phyloP scores from a whole-genome alignment of 2,888 invertebrate genomes.

The Theristus sp. region DNA sequence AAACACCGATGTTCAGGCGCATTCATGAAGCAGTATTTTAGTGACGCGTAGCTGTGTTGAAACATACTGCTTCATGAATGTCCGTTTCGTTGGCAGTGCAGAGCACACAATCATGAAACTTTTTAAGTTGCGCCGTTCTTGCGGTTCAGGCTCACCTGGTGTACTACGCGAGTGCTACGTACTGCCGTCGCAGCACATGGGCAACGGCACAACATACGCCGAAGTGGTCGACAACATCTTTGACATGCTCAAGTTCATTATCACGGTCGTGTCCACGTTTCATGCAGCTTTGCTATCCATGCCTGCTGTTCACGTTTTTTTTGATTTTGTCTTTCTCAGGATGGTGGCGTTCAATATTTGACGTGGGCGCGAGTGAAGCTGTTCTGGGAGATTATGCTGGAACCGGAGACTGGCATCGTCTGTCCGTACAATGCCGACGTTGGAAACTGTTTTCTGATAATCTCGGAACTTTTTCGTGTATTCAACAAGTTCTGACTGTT shows the following conservation, averaged over 20 bases:
- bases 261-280: slow-evolving; percentile 13
- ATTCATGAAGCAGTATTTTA: no score
- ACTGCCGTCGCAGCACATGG: no score
- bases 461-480: no score
- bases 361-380: slow-evolving; percentile 34
- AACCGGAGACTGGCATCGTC: slow-evolving; percentile 23
- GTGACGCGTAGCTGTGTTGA: no score
- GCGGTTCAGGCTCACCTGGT: no score
- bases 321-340: neutral
- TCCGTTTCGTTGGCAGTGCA: no score
- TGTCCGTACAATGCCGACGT: neutral
- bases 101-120: no score
- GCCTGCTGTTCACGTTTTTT: neutral
- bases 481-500: no score
- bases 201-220: slow-evolving; percentile 4
- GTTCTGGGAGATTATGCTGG: slow-evolving; percentile 35
- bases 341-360: slow-evolving; percentile 27
- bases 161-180: no score
- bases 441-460: neutral
- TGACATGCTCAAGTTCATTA: slow-evolving; percentile 34
- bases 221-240: slow-evolving; percentile 35
- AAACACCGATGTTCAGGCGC: no score
- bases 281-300: neutral
- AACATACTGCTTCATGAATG: no score
- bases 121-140: no score